Base-by-base conservation (phyloP, 1,140 invertebrate genomes). In the Drosophila asahinai region DNA sequence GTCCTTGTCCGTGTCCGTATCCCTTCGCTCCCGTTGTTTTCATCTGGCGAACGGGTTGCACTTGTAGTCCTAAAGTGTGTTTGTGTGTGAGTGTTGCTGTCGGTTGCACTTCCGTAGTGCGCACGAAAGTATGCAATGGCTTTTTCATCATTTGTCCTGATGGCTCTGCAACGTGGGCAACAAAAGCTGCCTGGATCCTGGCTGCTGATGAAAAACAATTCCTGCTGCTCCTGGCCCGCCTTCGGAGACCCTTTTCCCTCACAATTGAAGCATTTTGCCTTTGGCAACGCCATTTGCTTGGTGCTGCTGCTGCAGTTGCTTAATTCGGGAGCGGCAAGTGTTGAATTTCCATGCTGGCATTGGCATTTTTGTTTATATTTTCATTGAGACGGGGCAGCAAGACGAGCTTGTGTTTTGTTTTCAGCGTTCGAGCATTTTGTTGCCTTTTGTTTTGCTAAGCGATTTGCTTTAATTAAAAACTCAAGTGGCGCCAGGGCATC, bases 121-220 rank as follows among this genome's bases (percentile, higher is more conserved):
- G 79, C 86, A 90, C 86, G 82, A 90, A 90, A 90, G 86, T 90
- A 90, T 90, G 86, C 86, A 90, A 90, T 90, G 79, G 75, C 79
- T 82, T 90, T 89, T 90, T 90, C 86, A 86, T 90, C 86, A 90
- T 90, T 90, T 89, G 77, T 55, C 74, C 81, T 87, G 84, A 87
- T 87, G 86, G 65, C 74, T 67, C 19, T 87, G 84, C 84, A 86
- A 86, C 86, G 84, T 81, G 86, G 64, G 86, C 75, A 91, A 80
- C 86, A 90, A 90, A 81, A 90, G 86, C 78, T 80, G 60, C 77
- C 68, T 49, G 43, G 60, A 47, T 64, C 36, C 55, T 17, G 51
- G 63, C 51, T 52, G 51, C 58, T 78, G 79, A 81, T 81, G 82
- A 77, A 87, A 89, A 87, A 80, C 86, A 90, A 80, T 90, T 90